Evolutionary conservation across 1,140 invertebrate genomes (phyloP), one percentile per base, ranked within the genome.

Genomic region (Prorops nasuta): DNA sequence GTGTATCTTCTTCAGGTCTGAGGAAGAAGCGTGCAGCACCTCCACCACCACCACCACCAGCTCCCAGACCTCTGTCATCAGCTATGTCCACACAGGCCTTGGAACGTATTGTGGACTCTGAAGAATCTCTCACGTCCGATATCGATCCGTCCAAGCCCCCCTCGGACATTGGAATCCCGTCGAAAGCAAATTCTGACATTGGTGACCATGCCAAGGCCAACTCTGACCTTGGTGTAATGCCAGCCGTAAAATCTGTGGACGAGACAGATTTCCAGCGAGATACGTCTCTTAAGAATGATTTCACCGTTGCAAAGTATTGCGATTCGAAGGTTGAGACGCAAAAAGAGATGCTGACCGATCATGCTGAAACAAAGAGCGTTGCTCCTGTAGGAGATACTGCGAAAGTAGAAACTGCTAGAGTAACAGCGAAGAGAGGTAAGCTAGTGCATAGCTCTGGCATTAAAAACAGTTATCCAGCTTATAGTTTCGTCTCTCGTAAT

Each of bases 31-130:
- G 74, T 15, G 65, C 62, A 9, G 74, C 75, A 3, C 71, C 71
- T 2, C 68, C 71, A 6, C 53, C 66, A 0, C 58, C 49, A 9
- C 34, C 34, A 35, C 59, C 59, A 20, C 57, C 59, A 10, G 46
- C 36, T 10, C 17, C 60, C 2, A 70, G 67, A 22, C 67, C 73
- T 0, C 44, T 76, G 2, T 74, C 74, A 1, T 74, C 73, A 1
- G 72, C 75, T 3, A 75, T 74, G 32, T 75, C 74, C 2, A 67
- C 54, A 1, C 74, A 74, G 47, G 71, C 63, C 1, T 44, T 76
- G 2, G 73, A 77, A 34, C 71, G 74, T 12, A 77, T 76, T 10
- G 60, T 71, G 3, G 74, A 76, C 15, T 76, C 75, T 0, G 75
- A 76, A 18, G 74, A 75, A 15, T 74, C 72, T 0, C 51, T 75